Conservation (phyloP, 2,113 vertebrate species). For the Eurystomus gularis region DNA sequence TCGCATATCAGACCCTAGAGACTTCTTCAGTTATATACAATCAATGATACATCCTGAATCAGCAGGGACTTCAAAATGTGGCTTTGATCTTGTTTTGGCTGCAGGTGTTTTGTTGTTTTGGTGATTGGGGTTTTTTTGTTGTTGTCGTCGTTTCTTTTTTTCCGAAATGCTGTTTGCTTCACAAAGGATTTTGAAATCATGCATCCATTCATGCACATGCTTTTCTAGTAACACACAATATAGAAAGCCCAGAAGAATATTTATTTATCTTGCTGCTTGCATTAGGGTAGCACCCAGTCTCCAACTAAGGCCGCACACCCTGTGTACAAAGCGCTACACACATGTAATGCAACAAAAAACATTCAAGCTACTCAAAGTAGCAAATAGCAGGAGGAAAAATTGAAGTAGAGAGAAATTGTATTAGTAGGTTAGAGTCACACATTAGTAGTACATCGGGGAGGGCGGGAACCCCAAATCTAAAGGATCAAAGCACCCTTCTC, state of each 20-base stretch:
- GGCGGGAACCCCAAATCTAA: not conserved
- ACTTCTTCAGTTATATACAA: not conserved
- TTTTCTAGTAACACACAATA: not conserved
- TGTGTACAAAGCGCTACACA: not conserved
- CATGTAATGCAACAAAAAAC: not conserved
- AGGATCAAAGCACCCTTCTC: not conserved
- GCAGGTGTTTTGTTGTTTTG: not conserved
- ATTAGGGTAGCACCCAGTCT: not conserved
- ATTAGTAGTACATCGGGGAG: accelerated
- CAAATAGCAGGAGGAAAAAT: not conserved
- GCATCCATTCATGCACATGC: not conserved
- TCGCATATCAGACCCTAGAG: not conserved
- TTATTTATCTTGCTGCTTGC: not conserved
- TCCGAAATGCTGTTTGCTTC: not conserved
- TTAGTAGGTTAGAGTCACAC: not conserved
- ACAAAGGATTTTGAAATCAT: not conserved
- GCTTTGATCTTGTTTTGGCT: not conserved
- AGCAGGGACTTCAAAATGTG: not conserved
- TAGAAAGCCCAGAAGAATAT: not conserved
- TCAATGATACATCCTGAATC: not conserved
- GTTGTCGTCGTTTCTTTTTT: not conserved
- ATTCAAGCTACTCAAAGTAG: not conserved
- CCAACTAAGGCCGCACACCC: too few relatives aligned
- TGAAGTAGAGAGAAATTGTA: not conserved
- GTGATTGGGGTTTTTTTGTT: too few relatives aligned